phyloP scores from a whole-genome alignment of 64 coral and sea anemone genomes.

The Orbicella faveolata region DNA sequence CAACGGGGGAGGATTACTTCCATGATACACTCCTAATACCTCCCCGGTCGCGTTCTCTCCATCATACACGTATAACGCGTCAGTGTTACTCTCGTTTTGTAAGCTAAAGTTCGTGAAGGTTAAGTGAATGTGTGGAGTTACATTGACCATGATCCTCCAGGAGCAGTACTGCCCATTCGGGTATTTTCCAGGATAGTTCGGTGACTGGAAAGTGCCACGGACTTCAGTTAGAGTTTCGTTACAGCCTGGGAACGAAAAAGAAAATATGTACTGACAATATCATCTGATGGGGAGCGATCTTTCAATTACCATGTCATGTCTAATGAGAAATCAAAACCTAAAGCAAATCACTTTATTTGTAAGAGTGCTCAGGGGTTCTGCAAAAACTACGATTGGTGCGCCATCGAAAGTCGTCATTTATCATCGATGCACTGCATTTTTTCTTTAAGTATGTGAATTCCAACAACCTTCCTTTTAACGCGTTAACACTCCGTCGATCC shows the following conservation, averaged over 20 bases:
- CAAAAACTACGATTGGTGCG: too few species aligned
- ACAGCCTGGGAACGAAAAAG: slow-evolving; percentile 47
- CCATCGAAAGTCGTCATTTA: too few species aligned
- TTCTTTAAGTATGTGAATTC: too few species aligned
- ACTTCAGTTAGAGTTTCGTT: slow-evolving; percentile 50
- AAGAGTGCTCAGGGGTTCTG: too few species aligned
- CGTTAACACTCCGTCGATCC: too few species aligned
- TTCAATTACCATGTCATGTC: not conserved
- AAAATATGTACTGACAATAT: not conserved
- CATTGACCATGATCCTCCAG: slow-evolving; percentile 56
- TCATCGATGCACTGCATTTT: too few species aligned
- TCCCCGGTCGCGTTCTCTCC: slow-evolving; percentile 22
- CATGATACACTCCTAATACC: slow-evolving; percentile 51
- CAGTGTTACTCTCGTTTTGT: slow-evolving; percentile 28
- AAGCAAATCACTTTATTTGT: not conserved
- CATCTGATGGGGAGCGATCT: not conserved
- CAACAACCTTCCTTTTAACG: too few species aligned
- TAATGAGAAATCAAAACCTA: not conserved
- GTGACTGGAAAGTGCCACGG: slow-evolving; percentile 69
- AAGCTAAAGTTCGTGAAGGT: slow-evolving; percentile 67
- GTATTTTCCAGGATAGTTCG: slow-evolving; percentile 49
- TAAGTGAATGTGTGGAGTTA: slow-evolving; percentile 25
- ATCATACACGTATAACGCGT: slow-evolving; percentile 58
- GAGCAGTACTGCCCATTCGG: slow-evolving; percentile 85
- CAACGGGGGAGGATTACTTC: slow-evolving; percentile 15